These are phyloP conservation scores for Netelia virgata DNA, from an alignment of 2,888 invertebrate species.

Conservation along the genomic window DNA sequence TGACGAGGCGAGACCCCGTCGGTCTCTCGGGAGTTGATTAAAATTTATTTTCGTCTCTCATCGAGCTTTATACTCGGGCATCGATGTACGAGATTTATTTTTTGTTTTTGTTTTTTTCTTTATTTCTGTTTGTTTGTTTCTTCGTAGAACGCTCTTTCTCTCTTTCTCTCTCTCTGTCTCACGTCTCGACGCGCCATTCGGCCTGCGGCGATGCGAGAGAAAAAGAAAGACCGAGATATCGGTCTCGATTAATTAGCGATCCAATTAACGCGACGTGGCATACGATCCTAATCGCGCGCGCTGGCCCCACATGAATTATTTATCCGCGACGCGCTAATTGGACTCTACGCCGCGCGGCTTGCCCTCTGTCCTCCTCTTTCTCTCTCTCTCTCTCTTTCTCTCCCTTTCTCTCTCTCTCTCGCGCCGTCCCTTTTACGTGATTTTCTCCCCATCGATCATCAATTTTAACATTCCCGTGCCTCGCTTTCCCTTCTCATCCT, in stretches of 20 bases:
- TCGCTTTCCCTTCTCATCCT: neutral
- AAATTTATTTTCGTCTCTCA: constrained; percentile 27
- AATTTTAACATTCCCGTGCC: neutral
- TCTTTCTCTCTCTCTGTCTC: neutral
- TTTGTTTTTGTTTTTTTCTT: neutral
- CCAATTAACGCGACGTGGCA: constrained; percentile 71
- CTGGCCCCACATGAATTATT: constrained; percentile 72
- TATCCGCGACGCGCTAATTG: constrained; percentile 77
- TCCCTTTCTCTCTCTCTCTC: neutral
- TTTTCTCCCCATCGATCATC: constrained; percentile 4
- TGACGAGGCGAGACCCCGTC: neutral
- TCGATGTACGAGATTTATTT: constrained; percentile 10
- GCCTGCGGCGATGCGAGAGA: constrained; percentile 12
- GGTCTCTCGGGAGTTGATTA: constrained; percentile 8
- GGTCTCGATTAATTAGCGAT: constrained; percentile 75
- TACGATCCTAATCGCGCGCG: constrained; percentile 66
- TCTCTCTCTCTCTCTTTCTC: constrained; percentile 8
- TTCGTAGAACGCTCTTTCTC: neutral
- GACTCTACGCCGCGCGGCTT: constrained; percentile 61
- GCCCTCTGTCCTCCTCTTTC: neutral
- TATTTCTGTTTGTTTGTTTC: neutral
- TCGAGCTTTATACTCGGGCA: neutral
- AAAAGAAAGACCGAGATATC: constrained; percentile 52
- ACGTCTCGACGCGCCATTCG: constrained; percentile 26
- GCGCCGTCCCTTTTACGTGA: neutral